Percentiles rank a stretch among this genome's conserved stretches.
These are phyloP conservation scores for Remorina albescens DNA, from an alignment of 2,797 vertebrate species.

Conservation along the genomic window DNA sequence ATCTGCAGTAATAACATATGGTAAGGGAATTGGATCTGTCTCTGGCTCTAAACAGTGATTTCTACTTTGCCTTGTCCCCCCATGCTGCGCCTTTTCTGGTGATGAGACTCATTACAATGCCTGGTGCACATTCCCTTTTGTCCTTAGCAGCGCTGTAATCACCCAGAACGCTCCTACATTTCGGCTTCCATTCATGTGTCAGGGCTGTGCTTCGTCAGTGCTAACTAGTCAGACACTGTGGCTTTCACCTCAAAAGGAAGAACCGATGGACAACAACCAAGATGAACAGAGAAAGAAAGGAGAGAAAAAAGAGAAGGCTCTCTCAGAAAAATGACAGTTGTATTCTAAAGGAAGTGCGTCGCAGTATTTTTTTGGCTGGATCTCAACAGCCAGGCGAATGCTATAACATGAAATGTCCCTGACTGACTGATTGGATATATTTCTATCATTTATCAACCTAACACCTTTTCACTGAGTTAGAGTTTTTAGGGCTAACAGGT, in stretches of 20 bases:
- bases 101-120: slow-evolving; percentile 77
- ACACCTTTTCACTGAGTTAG: too few relatives aligned
- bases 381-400: too few relatives aligned
- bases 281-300: not conserved
- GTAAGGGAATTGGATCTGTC: slow-evolving; percentile 76
- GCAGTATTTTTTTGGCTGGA: not conserved
- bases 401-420: too few relatives aligned
- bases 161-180: slow-evolving; percentile 57
- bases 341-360: not conserved
- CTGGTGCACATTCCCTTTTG: slow-evolving; percentile 68
- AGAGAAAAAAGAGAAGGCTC: not conserved
- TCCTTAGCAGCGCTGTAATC: slow-evolving; percentile 68
- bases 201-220: slow-evolving; percentile 36
- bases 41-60: slow-evolving; percentile 71
- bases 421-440: too few relatives aligned
- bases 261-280: slow-evolving; percentile 20
- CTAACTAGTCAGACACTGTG: slow-evolving; percentile 22
- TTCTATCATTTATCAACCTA: too few relatives aligned
- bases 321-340: not conserved
- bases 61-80: slow-evolving; percentile 52
- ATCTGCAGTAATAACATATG: slow-evolving; percentile 76
- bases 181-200: slow-evolving; percentile 56
- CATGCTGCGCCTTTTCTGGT: slow-evolving; percentile 66
- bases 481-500: too few relatives aligned
- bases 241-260: slow-evolving; percentile 3